A percentile compares a stretch with the other conserved stretches of the same genome.
Conservation (phyloP, 2,888 invertebrate genomes). For the Hemistola chrysoprasaria region DNA sequence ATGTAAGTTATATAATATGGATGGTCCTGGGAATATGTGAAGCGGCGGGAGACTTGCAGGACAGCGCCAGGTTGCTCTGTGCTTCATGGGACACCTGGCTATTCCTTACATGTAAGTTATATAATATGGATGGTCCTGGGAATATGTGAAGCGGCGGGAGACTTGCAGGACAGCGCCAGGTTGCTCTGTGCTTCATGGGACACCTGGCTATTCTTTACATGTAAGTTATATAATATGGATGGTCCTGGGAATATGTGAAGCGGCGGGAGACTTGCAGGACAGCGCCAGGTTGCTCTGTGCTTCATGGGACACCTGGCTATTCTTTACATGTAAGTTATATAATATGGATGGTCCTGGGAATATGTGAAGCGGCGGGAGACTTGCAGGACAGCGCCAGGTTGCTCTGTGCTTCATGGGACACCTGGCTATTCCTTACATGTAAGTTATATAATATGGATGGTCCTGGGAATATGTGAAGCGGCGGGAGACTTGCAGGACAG, state of each 20-base stretch:
- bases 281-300: slow-evolving; percentile 86
- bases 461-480: slow-evolving; percentile 85
- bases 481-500: slow-evolving; percentile 83
- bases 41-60: slow-evolving; percentile 81
- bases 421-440: slow-evolving; percentile 87
- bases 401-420: slow-evolving; percentile 89
- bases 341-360: slow-evolving; percentile 87
- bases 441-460: slow-evolving; percentile 87
- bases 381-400: slow-evolving; percentile 84
- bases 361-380: slow-evolving; percentile 83
- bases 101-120: slow-evolving; percentile 84
- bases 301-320: slow-evolving; percentile 89
- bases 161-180: slow-evolving; percentile 83
- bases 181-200: slow-evolving; percentile 89
- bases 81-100: slow-evolving; percentile 90
- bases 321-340: slow-evolving; percentile 84
- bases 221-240: slow-evolving; percentile 86
- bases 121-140: slow-evolving; percentile 87
- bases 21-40: slow-evolving; percentile 87
- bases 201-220: slow-evolving; percentile 85
- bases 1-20: slow-evolving; percentile 83
- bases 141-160: slow-evolving; percentile 84
- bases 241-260: slow-evolving; percentile 86
- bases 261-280: slow-evolving; percentile 82
- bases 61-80: slow-evolving; percentile 84